Evolutionary conservation across 1,140 invertebrate species (phyloP).

Genomic region (Pachypsylla venusta): DNA sequence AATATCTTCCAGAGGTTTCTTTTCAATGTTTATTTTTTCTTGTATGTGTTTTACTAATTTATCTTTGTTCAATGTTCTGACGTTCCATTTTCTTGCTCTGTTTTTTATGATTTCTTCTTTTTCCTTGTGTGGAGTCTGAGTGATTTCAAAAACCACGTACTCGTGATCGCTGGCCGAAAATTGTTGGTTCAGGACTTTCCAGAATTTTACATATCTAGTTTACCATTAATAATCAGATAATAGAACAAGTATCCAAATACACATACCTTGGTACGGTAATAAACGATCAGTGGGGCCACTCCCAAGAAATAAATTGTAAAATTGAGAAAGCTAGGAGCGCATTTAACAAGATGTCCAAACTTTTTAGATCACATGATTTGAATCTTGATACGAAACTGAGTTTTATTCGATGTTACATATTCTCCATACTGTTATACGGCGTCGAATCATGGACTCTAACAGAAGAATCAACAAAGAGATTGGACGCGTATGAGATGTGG

Average conservation of each 20-base stretch:
- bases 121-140: no score
- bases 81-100: no score
- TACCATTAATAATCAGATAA: no score
- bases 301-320: slow-evolving; percentile 4
- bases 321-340: slow-evolving; percentile 9
- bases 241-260: slow-evolving; percentile 6
- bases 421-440: slow-evolving; percentile 1
- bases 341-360: not conserved
- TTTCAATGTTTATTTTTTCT: no score
- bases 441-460: slow-evolving; percentile 7
- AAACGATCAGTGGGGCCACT: slow-evolving; percentile 10
- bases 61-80: no score
- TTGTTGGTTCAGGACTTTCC: no score
- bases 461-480: not conserved
- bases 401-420: not conserved
- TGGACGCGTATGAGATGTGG: slow-evolving; percentile 9
- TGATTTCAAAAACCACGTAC: no score
- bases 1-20: no score
- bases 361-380: slow-evolving; percentile 7
- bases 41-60: no score
- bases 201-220: no score
- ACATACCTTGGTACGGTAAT: slow-evolving; percentile 11
- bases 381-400: not conserved
- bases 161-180: no score
- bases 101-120: no score